Percentiles rank a stretch among this genome's conserved stretches.
These are phyloP conservation scores for Caenorhabditis japonica DNA, from an alignment of 2,888 invertebrate genomes.

Conservation along the genomic window DNA sequence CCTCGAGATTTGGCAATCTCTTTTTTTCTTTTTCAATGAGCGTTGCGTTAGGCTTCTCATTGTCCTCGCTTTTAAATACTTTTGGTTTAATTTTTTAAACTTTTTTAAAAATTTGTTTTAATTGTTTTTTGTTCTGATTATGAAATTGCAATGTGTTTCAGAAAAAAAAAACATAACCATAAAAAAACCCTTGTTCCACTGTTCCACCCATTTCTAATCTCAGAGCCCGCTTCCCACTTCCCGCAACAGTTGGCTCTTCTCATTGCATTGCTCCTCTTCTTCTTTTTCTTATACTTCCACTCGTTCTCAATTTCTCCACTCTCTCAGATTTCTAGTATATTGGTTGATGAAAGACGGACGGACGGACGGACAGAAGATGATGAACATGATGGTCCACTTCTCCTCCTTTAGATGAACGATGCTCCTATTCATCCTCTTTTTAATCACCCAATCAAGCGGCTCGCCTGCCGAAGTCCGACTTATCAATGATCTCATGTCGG, in stretches of 20 bases:
- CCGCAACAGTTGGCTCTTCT: constrained; percentile 31
- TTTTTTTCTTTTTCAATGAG: neutral
- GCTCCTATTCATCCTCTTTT: constrained; percentile 11
- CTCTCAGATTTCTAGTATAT: constrained; percentile 18
- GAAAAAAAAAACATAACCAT: too few species aligned
- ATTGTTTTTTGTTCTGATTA: too few species aligned
- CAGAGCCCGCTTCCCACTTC: neutral
- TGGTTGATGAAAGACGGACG: too few species aligned
- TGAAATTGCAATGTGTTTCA: too few species aligned
- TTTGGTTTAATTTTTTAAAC: too few species aligned
- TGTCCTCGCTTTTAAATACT: too few species aligned
- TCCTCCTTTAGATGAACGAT: constrained; percentile 10
- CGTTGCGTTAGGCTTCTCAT: too few species aligned
- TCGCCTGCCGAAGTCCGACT: constrained; percentile 71
- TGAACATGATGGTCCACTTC: constrained; percentile 15
- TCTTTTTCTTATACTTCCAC: constrained; percentile 5
- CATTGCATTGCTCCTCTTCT: neutral
- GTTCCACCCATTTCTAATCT: too few species aligned
- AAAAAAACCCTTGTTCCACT: too few species aligned
- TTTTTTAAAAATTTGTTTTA: too few species aligned
- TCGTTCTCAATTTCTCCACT: constrained; percentile 9
- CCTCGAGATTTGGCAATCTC: constrained; percentile 45
- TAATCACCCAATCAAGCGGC: constrained; percentile 37
- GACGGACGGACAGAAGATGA: too few species aligned
- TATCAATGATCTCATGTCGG: constrained; percentile 69